Conservation (phyloP, 1,140 invertebrate species). For the Drosophila orena region DNA sequence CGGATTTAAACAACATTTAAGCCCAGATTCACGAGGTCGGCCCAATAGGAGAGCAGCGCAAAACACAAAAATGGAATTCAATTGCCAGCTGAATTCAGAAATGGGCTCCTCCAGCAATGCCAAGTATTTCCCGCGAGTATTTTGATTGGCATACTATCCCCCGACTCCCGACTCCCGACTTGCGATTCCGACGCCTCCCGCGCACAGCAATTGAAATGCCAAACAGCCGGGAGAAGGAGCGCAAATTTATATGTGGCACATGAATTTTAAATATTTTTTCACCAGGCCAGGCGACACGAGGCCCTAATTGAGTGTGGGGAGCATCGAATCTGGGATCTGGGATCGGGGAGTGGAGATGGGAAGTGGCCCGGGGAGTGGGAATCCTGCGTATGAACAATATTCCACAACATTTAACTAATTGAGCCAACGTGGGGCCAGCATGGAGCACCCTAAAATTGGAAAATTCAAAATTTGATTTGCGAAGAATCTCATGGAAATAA, state of each 20-base stretch:
- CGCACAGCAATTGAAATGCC: slow-evolving; percentile 75
- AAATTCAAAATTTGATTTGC: slow-evolving; percentile 68
- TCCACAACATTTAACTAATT: slow-evolving; percentile 81
- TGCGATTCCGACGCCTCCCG: slow-evolving; percentile 12
- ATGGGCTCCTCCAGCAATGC: slow-evolving; percentile 60
- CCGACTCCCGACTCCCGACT: neutral
- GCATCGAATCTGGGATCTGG: neutral
- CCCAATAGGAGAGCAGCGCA: slow-evolving; percentile 11
- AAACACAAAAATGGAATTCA: slow-evolving; percentile 66
- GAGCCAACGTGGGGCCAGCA: slow-evolving; percentile 37
- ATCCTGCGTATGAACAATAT: slow-evolving; percentile 70
- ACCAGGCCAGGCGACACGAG: slow-evolving; percentile 68
- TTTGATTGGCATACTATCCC: slow-evolving; percentile 74
- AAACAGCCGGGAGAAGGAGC: slow-evolving; percentile 31
- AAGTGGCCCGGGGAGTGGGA: neutral
- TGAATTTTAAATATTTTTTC: slow-evolving; percentile 80
- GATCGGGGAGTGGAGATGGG: neutral
- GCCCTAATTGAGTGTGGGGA: slow-evolving; percentile 66
- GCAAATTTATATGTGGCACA: slow-evolving; percentile 60
- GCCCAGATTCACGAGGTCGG: slow-evolving; percentile 38
- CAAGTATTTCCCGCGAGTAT: slow-evolving; percentile 76
- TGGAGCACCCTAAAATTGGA: slow-evolving; percentile 37
- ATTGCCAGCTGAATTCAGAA: slow-evolving; percentile 60
- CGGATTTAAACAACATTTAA: slow-evolving; percentile 38
- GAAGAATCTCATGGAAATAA: slow-evolving; percentile 30